Conservation (phyloP, 2,797 vertebrate genomes). For the Anableps anableps region DNA sequence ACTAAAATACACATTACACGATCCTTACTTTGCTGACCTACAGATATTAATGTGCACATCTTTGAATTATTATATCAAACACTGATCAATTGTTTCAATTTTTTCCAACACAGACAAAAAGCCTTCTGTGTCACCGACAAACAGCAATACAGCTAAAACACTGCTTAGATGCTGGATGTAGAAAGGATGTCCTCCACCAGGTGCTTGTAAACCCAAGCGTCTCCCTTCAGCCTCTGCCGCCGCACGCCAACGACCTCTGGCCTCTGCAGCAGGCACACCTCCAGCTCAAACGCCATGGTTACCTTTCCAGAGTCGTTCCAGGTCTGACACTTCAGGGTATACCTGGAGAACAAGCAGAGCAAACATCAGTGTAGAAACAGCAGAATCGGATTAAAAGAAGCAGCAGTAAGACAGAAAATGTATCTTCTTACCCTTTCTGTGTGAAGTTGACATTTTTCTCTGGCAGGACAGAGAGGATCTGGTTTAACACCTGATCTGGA, state of each 20-base stretch:
- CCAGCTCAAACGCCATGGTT: constrained; percentile 92
- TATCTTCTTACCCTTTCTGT: constrained; percentile 90
- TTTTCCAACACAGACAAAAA: constrained; percentile 4
- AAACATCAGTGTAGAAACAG: background rate
- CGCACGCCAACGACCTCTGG: constrained; percentile 87
- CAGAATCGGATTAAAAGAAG: background rate
- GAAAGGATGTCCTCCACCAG: constrained; percentile 93
- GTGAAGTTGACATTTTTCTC: constrained; percentile 89
- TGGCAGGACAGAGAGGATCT: constrained; percentile 87
- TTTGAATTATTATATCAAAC: constrained; percentile 6
- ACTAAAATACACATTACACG: constrained; percentile 31
- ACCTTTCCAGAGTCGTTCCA: constrained; percentile 91
- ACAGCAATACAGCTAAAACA: background rate
- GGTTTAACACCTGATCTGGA: constrained; percentile 89
- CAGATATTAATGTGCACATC: constrained; percentile 21
- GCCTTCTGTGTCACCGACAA: background rate
- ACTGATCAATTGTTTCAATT: background rate
- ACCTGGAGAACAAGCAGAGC: constrained; percentile 72
- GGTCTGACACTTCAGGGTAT: constrained; percentile 90
- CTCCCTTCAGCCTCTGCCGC: constrained; percentile 92
- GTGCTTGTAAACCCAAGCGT: constrained; percentile 96
- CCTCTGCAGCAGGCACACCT: constrained; percentile 90
- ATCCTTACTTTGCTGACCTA: constrained; percentile 31
- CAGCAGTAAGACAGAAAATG: background rate
- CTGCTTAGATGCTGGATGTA: constrained; percentile 81